Evolutionary conservation across 2,888 invertebrate genomes (phyloP), one percentile per base, ranked within the genome.

Genomic region (Shargacucullia verbasci): DNA sequence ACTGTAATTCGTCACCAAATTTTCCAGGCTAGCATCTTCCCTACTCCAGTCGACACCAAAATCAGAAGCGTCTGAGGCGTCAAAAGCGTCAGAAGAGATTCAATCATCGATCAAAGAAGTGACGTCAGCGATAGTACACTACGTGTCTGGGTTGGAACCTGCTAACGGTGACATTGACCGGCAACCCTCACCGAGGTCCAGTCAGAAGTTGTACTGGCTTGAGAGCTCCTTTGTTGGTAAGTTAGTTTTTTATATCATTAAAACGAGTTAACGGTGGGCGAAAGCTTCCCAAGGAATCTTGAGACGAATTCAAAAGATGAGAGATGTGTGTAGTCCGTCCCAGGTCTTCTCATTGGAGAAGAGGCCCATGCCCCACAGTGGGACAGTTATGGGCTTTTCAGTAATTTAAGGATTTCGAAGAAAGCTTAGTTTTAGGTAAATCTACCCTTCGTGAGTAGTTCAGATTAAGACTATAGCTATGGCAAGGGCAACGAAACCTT

Each of bases 81-180:
- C 94, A 47, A 94, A 93, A 70, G 93, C 94, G 0, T 93, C 94
- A 2, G 95, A 96, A 60, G 96, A 96, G 86, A 97, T 97, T 64
- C 97, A 97, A 85, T 96, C 97, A 67, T 98, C 97, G 57, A 98
- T 98, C 86, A 98, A 98, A 89, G 98, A 98, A 91, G 98, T 98
- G 72, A 98, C 98, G 68, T 98, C 98, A 76, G 98, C 98, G 44
- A 98, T 98, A 79, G 98, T 98, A 53, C 98, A 98, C 88, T 98
- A 98, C 95, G 98, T 98, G 63, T 96, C 96, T 67, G 96, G 96
- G 0, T 78, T 96, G 78, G 96, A 95, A 84, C 96, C 95, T 58
- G 94, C 92, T 70, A 96, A 95, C 78, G 94, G 92, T 50, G 96
- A 95, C 63, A 82, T 89, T 70, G 95, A 90, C 85, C 87, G 88